phyloP scores from a whole-genome alignment of 1,140 invertebrate species.

The Drosophila kanapiae region DNA sequence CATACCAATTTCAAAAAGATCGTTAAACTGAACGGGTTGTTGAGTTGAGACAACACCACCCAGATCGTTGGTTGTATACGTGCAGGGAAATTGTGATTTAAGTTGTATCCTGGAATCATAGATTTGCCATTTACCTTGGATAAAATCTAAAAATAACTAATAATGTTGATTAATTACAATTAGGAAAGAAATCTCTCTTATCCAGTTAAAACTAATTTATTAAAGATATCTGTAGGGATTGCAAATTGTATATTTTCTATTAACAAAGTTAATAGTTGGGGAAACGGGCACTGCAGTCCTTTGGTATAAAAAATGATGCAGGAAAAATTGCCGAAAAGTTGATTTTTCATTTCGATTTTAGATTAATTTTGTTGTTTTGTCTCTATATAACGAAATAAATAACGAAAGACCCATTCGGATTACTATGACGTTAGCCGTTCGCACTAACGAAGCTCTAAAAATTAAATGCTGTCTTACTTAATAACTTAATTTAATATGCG shows the following conservation, averaged over 20 bases:
- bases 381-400: too few species aligned
- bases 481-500: too few species aligned
- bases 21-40: conserved; percentile 23
- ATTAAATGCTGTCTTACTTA: too few species aligned
- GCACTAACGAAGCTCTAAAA: too few species aligned
- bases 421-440: too few species aligned
- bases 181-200: not conserved
- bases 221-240: not conserved
- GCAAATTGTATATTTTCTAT: not conserved
- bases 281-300: too few species aligned
- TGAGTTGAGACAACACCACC: conserved; percentile 22
- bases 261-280: too few species aligned
- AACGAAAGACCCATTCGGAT: too few species aligned
- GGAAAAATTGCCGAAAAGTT: too few species aligned
- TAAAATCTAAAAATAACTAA: not conserved
- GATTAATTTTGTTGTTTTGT: too few species aligned
- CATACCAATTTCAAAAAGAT: conserved; percentile 60
- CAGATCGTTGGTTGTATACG: conserved; percentile 28
- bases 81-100: conserved; percentile 25
- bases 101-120: not conserved
- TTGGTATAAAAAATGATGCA: too few species aligned
- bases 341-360: too few species aligned
- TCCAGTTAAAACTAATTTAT: not conserved
- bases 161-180: not conserved
- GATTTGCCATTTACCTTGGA: not conserved